Percentiles rank a stretch among this genome's conserved stretches.
Evolutionary conservation across 2,113 vertebrate species (phyloP).

Genomic region (Entelurus aequoreus): DNA sequence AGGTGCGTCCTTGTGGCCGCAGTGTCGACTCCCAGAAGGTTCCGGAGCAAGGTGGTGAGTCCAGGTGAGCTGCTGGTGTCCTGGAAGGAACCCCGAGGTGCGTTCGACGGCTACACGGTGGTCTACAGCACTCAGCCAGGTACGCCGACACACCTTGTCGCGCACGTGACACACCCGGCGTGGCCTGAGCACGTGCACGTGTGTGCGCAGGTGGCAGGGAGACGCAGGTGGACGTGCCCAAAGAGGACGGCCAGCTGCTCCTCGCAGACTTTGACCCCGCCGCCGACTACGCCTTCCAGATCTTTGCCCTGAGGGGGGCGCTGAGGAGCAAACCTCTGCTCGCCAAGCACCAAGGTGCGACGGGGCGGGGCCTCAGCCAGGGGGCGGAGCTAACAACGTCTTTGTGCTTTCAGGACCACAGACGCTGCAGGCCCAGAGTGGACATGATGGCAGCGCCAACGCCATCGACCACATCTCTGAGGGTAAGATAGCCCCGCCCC

Average conservation of each 20-base stretch:
- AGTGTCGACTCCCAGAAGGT: conserved; percentile 66
- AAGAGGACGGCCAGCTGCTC: conserved; percentile 54
- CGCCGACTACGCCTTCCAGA: conserved; percentile 60
- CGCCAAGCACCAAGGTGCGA: conserved; percentile 60
- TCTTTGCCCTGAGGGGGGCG: conserved; percentile 46
- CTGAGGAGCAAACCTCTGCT: conserved; percentile 62
- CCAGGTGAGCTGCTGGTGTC: conserved; percentile 53
- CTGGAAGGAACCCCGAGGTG: conserved; percentile 72
- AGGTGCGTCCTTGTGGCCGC: conserved; percentile 2
- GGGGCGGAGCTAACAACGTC: neutral
- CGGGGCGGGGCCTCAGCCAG: too few species aligned
- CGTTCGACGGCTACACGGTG: conserved; percentile 66
- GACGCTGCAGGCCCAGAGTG: conserved; percentile 31
- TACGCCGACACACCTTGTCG: conserved; percentile 11
- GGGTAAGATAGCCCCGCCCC: conserved; percentile 32
- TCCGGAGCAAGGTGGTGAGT: conserved; percentile 61
- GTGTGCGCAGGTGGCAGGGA: conserved; percentile 43
- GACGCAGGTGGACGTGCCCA: conserved; percentile 48
- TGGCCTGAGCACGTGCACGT: too few species aligned
- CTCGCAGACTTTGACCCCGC: conserved; percentile 53
- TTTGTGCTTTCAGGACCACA: conserved; percentile 17
- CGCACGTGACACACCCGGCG: fast-evolving
- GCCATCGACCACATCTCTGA: conserved; percentile 53
- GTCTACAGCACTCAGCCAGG: conserved; percentile 59
- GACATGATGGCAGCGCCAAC: conserved; percentile 1